Evolutionary conservation across 2,113 vertebrate genomes (phyloP).

Genomic region (Fregata magnificens): DNA sequence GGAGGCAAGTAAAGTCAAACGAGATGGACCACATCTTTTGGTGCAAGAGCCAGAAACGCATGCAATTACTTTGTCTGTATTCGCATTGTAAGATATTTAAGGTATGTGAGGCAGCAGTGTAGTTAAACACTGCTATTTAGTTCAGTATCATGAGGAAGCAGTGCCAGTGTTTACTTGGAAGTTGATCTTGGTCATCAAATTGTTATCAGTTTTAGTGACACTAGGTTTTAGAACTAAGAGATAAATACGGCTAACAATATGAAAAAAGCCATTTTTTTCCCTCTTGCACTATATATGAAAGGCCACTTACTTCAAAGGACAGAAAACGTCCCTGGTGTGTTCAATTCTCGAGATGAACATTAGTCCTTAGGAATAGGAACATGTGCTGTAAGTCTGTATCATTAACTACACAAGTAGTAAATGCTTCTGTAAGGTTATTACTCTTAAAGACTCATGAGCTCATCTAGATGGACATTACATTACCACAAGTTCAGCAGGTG

Average conservation of each 20-base stretch:
- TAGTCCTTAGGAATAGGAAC: not conserved
- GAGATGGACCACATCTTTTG: not conserved
- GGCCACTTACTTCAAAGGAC: not conserved
- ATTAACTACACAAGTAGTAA: not conserved
- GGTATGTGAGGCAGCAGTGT: not conserved
- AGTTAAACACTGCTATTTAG: too few species aligned
- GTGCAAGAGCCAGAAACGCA: fast-evolving
- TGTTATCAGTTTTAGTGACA: not conserved
- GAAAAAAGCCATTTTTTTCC: fast-evolving
- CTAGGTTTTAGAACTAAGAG: not conserved
- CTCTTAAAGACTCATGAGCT: not conserved
- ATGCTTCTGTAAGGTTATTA: not conserved
- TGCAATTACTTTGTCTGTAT: not conserved
- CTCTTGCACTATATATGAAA: not conserved
- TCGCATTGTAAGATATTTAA: not conserved
- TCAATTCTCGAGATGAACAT: not conserved
- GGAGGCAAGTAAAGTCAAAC: not conserved
- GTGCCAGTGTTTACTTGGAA: not conserved
- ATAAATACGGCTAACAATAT: not conserved
- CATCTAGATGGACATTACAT: not conserved
- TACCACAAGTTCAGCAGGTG: not conserved
- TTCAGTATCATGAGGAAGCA: not conserved
- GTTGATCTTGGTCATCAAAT: not conserved
- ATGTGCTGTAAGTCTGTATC: not conserved
- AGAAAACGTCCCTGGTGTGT: not conserved